These are phyloP conservation scores for Pardalotus punctatus DNA, from an alignment of 2,113 vertebrate genomes.

Conservation along the genomic window DNA sequence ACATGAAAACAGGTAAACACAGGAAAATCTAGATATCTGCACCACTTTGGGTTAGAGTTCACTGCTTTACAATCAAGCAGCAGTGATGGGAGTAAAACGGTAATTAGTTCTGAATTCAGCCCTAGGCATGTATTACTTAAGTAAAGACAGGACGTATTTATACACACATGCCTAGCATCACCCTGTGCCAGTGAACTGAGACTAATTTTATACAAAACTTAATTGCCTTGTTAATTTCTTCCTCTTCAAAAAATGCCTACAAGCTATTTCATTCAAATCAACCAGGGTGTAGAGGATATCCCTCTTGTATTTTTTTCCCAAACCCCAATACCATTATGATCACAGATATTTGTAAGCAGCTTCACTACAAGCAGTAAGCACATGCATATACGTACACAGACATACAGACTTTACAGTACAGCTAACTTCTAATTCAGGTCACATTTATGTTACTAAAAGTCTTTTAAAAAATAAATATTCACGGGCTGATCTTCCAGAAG, in stretches of 20 bases:
- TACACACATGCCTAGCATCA: not conserved
- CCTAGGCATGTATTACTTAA: not conserved
- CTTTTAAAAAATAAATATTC: not conserved
- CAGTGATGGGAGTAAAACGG: not conserved
- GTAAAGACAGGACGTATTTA: not conserved
- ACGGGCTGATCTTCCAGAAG: not conserved
- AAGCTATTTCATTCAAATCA: not conserved
- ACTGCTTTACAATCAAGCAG: not conserved
- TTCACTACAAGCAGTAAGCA: not conserved
- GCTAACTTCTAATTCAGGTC: not conserved
- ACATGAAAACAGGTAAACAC: not conserved
- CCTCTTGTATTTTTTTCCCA: not conserved
- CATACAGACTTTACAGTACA: accelerated
- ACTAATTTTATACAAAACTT: not conserved
- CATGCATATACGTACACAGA: not conserved
- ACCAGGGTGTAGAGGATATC: not conserved
- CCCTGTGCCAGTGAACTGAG: not conserved
- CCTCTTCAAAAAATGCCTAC: not conserved
- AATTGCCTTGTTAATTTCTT: not conserved
- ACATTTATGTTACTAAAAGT: not conserved
- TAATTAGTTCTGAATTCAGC: not conserved
- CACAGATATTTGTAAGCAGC: not conserved
- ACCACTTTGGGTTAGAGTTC: not conserved
- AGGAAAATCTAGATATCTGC: not conserved
- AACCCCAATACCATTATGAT: not conserved